phyloP scores from a whole-genome alignment of 2,888 invertebrate species.

The Drosophila nr. perissopoda region DNA sequence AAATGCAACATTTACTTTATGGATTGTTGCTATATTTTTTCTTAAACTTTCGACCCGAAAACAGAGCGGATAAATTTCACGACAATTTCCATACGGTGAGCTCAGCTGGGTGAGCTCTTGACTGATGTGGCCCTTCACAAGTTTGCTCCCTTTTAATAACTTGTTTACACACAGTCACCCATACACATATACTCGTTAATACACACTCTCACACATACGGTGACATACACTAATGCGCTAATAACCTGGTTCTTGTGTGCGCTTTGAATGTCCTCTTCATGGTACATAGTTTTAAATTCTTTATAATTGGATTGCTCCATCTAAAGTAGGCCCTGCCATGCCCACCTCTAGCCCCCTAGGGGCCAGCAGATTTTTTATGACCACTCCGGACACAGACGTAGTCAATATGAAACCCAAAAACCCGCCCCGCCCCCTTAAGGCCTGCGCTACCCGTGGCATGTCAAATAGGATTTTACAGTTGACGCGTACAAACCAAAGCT shows the following conservation, averaged over 20 bases:
- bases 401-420: slow-evolving; percentile 32
- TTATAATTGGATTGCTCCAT: slow-evolving; percentile 78
- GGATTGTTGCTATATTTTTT: slow-evolving; percentile 80
- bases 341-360: slow-evolving; percentile 21
- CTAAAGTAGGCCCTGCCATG: slow-evolving; percentile 43
- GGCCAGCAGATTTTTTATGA: slow-evolving; percentile 68
- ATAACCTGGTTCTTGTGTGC: slow-evolving; percentile 72
- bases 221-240: slow-evolving; percentile 63
- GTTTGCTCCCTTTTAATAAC: slow-evolving; percentile 77
- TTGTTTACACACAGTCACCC: slow-evolving; percentile 53
- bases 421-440: not conserved
- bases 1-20: slow-evolving; percentile 80
- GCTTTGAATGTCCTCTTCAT: slow-evolving; percentile 77
- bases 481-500: slow-evolving; percentile 77
- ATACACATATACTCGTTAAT: slow-evolving; percentile 10
- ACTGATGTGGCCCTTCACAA: slow-evolving; percentile 76
- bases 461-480: slow-evolving; percentile 80
- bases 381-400: slow-evolving; percentile 54
- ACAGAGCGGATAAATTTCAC: slow-evolving; percentile 72
- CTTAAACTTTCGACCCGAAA: slow-evolving; percentile 76
- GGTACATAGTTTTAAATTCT: slow-evolving; percentile 80
- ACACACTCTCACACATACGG: slow-evolving; percentile 7
- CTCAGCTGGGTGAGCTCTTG: slow-evolving; percentile 75
- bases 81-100: slow-evolving; percentile 70
- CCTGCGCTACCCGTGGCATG: slow-evolving; percentile 51